Evolutionary conservation across 2,113 vertebrate genomes (phyloP).

Genomic region (Amphilophus citrinellus): DNA sequence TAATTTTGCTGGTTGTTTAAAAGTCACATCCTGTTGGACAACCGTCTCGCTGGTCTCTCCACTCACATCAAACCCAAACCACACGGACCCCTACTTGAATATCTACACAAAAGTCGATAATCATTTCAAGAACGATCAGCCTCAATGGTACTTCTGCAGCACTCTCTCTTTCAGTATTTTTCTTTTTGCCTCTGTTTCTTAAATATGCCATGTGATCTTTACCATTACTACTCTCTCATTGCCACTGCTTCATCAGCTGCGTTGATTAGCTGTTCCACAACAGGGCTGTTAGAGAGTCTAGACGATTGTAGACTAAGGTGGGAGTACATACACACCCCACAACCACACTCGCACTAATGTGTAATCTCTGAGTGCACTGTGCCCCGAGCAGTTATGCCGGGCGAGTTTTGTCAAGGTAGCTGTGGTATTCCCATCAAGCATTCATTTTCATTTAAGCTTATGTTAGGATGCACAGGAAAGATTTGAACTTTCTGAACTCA

Average conservation of each 20-base stretch:
- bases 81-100: slow-evolving; percentile 43
- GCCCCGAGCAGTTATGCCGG: slow-evolving; percentile 40
- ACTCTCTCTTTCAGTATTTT: neutral
- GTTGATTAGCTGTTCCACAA: slow-evolving; percentile 65
- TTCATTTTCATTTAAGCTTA: slow-evolving; percentile 27
- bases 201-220: slow-evolving; percentile 27
- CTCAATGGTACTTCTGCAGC: slow-evolving; percentile 10
- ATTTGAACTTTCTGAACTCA: slow-evolving; percentile 29
- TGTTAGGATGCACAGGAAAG: slow-evolving; percentile 21
- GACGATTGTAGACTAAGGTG: slow-evolving; percentile 51
- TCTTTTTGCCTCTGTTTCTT: slow-evolving; percentile 1
- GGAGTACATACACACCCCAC: slow-evolving; percentile 49
- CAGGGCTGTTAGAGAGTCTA: slow-evolving; percentile 66
- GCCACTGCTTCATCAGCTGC: slow-evolving; percentile 50
- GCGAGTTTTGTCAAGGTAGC: slow-evolving; percentile 64
- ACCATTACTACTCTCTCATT: slow-evolving; percentile 30
- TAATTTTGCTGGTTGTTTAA: slow-evolving; percentile 30
- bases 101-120: slow-evolving; percentile 55
- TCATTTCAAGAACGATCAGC: slow-evolving; percentile 49
- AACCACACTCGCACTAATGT: slow-evolving; percentile 47
- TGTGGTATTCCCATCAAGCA: slow-evolving; percentile 56
- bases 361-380: slow-evolving; percentile 51
- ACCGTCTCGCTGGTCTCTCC: slow-evolving; percentile 31
- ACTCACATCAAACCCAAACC: slow-evolving; percentile 40
- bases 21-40: slow-evolving; percentile 36